Percentiles rank a stretch among this genome's conserved stretches.
phyloP scores from a whole-genome alignment of 1,140 invertebrate species.

The Plectrocnemia conspersa region DNA sequence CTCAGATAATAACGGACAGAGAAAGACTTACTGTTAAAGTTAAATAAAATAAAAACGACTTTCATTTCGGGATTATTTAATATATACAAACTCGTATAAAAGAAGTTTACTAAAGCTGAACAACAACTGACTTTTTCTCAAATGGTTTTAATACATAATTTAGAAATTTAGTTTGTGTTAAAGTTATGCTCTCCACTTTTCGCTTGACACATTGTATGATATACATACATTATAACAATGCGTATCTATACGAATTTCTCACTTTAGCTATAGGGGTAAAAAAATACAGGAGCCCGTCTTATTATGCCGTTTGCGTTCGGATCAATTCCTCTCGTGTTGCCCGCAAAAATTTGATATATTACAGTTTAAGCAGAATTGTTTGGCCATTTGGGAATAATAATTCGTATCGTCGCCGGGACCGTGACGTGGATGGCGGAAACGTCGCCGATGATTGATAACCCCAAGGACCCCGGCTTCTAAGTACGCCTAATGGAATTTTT shows the following conservation, averaged over 20 bases:
- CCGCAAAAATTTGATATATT: slow-evolving; percentile 30
- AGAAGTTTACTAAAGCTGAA: too few relatives aligned
- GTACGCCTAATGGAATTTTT: slow-evolving; percentile 33
- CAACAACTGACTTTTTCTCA: too few relatives aligned
- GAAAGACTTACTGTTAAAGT: too few relatives aligned
- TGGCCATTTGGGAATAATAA: slow-evolving; percentile 31
- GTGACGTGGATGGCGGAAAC: slow-evolving; percentile 25
- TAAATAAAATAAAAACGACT: too few relatives aligned
- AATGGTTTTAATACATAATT: too few relatives aligned
- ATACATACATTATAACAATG: neutral
- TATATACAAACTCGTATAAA: too few relatives aligned
- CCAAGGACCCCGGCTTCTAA: slow-evolving; percentile 15
- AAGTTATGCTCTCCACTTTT: neutral
- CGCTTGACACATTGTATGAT: neutral
- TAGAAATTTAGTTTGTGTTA: neutral
- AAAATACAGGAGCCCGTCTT: neutral
- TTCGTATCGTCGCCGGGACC: slow-evolving; percentile 18
- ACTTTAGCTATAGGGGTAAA: neutral
- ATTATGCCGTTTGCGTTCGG: neutral
- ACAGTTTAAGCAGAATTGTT: slow-evolving; percentile 33
- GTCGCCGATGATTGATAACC: slow-evolving; percentile 32
- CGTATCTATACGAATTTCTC: neutral
- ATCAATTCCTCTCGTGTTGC: neutral
- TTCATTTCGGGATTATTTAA: too few relatives aligned
- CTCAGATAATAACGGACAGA: too few relatives aligned